Evolutionary conservation across 2,113 vertebrate species (phyloP), one percentile per base, ranked within the genome.

Genomic region (Salvelinus fontinalis): DNA sequence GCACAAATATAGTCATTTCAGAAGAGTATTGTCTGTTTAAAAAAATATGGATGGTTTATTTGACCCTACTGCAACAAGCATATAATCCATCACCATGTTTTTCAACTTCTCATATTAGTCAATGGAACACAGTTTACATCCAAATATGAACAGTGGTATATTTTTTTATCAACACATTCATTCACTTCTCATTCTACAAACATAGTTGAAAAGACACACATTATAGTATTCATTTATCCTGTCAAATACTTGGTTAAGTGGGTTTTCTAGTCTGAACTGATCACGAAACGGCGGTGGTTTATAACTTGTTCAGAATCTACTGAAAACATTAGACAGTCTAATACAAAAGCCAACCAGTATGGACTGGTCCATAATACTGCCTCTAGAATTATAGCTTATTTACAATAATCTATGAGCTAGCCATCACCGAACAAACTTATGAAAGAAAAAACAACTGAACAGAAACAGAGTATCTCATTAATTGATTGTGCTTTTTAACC

Each of bases 31-130:
- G 59, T 82, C 81, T 90, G 87, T 89, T 93, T 93, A 92, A 80
- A 93, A 93, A 94, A 94, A 93, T 94, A 93, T 92, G 89, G 85
- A 92, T 89, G 83, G 84, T 93, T 94, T 94, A 93, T 93, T 93
- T 91, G 87, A 90, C 83, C 88, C 91, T 87, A 91, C 88, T 87
- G 84, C 89, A 85, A 92, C 88, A 93, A 92, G 89, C 89, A 85
- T 87, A 88, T 87, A 85, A 91, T 91, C 84, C 66, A 74, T 84
- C 67, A 59, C 44, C 82, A 84, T 84, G 75, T 84, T 81, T 67
- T 74, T 86, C 84, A 82, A 86, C 79, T 86, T 82, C 80, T 86
- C 81, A 77, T 83, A 88, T 83, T 88, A 79, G 86, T 90, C 84
- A 85, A 87, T 91, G 90, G 82, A 91, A 88, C 88, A 93, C 91